Base-by-base conservation (phyloP, 2,797 vertebrate species). In the Hoplostethus atlanticus region DNA sequence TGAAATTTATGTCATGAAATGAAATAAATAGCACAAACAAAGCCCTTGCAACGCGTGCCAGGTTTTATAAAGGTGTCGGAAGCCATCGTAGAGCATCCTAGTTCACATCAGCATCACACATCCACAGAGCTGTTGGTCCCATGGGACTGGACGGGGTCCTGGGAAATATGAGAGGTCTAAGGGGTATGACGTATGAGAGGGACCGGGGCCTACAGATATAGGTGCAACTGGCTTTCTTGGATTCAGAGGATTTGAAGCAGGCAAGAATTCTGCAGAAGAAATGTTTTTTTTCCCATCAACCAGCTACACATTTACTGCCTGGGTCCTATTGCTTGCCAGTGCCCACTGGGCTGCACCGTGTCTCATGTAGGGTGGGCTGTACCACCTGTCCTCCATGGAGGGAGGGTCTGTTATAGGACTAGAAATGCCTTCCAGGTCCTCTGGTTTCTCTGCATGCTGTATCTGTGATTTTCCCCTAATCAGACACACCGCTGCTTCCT, bases 401-500 rank as follows among this genome's bases (percentile, higher is more conserved):
- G 36, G 10, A 9, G 8, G 38, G 40, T 9, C 1, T 12, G 10
- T 11, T 52, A 21, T 11, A 25, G 28, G 11, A 52, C 34, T 46
- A 44, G 50, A 77, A 64, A 52, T 62, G 64, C 77, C 70, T 72
- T 70, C 74, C 70, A 62, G 67, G 36, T 52, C 52, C 0, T 0
- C 59, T 68, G 17, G 68, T 80, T 71, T 75, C 38, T 76, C 58
- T 15, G 6, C 36, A 21, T 21, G 50, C 30, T 30, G 16, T 54
- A 36, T 61, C 21, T 47, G 34, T 11, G 21, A n/a, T 25, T 25
- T 36, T 1, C 4, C 60, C 16, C 53, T 62, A 65, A 75, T 79
- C 73, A 79, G 79, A 58, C 64, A 10, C 52, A 40, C 77, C 31
- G n/a, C 63, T 51, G 71, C 73, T 76, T 80, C 78, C 76, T 68